Evolutionary conservation across 1,140 invertebrate species (phyloP), one percentile per base, ranked within the genome.

Genomic region (Nasonia giraulti): DNA sequence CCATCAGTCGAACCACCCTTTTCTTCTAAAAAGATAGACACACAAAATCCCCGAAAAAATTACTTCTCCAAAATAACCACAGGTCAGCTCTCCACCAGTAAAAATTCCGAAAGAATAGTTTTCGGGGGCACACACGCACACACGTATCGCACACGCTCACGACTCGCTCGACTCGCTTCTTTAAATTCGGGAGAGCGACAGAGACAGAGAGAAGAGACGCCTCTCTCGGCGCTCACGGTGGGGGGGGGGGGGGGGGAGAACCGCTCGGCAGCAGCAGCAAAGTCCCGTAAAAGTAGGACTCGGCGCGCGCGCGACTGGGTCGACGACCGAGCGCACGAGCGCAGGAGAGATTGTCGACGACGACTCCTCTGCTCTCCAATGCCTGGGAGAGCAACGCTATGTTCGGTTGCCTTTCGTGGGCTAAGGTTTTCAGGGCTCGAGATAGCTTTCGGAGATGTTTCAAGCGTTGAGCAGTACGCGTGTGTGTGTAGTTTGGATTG

Each of bases 201-300:
- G n/a, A 23, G n/a, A 76, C 74, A 74, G 27, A 62, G 55, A 62
- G 55, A 66, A 55, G 31, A 12, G 50, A n/a, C n/a, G 75, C 44
- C 40, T 31, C 33, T 44, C 73, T 11, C 50, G n/a, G 37, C 44
- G 75, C 47, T 66, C 44, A 10, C 27, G 11, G 66, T 14, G 69
- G 80, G 23, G 80, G 44, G 68, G 55, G 5, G 5, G 33, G 44
- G 76, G 37, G 27, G n/a, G 27, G 50, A 69, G 62, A 76, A 85
- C 74, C 79, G 87, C 86, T 86, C 76, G 6, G 79, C 84, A 85
- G 85, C 66, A 8, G 27, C 12, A 77, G 77, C 82, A 79, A 84
- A 80, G 85, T 88, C 69, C 78, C 44, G 81, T 83, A 86, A 86
- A 90, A 88, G 88, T 90, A 90, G 89, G 87, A 89, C 89, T 90